Evolutionary conservation across 1,140 invertebrate species (phyloP), one percentile per base, ranked within the genome.

Genomic region (Argopecten irradians): DNA sequence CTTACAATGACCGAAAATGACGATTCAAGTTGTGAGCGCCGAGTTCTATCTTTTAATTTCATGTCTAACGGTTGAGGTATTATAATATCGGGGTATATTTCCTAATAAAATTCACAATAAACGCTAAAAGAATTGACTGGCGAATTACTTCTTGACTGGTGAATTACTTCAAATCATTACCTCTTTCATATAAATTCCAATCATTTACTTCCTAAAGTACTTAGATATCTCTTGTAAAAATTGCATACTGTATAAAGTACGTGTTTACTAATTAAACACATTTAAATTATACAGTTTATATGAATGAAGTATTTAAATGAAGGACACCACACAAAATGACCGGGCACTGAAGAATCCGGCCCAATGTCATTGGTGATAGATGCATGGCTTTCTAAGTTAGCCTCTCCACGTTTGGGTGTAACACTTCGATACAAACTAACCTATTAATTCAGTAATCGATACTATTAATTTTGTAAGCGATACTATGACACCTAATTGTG

Each of bases 351-450:
- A 71, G n/a, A 28, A 5, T 28, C 11, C 55, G 22, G 22, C 19
- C 22, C 55, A 71, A 3, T n/a, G 55, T 71, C 55, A 71, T 1
- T 14, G 3, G 22, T 33, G 36, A 84, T 33, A n/a, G 83, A 84
- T 55, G 28, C 1, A 19, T 22, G 43, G 41, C 16, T 28, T 39
- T 28, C 22, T 71, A 86, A 1, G 97, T 97, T 36, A 97, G 97
- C 86, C 92, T 71, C 55, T 71, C 55, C 22, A 71, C n/a, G 8
- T 71, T 28, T 28, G 55, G 55, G 55, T 71, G 55, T 71, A 71
- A 71, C 55, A 71, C 55, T 71, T 71, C 55, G 55, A 71, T 71
- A 71, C 55, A 71, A 71, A 28, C n/a, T 28, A 28, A 28, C 55
- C 11, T 22, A 71, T 71, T 71, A n/a, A 28, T 28, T 71, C n/a